These are phyloP conservation scores for Sebastes cheni DNA, from an alignment of 2,797 vertebrate genomes.

Conservation along the genomic window DNA sequence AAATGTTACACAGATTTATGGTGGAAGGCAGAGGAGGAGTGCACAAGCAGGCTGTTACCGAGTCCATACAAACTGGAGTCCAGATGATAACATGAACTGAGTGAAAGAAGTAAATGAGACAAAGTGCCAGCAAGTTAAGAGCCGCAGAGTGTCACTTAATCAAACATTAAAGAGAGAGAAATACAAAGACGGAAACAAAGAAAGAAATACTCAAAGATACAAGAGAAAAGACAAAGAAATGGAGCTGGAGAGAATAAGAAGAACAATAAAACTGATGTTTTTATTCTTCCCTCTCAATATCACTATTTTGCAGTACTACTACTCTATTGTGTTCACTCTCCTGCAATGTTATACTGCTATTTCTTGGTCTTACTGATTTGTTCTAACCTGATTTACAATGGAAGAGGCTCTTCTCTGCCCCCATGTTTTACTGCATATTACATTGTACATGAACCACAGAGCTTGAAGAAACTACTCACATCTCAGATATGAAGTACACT, in stretches of 20 bases:
- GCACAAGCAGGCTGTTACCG: not conserved
- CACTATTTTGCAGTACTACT: not conserved
- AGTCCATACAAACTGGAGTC: not conserved
- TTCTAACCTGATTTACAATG: conserved; percentile 22
- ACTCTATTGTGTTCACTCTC: conserved; percentile 1
- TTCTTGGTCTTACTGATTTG: not conserved
- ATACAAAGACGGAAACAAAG: not conserved
- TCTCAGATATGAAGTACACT: not conserved
- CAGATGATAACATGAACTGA: not conserved
- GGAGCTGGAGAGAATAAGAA: not conserved
- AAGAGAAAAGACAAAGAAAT: not conserved
- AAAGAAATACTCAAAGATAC: not conserved
- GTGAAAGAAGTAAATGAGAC: conserved; percentile 23
- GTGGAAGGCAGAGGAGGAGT: conserved; percentile 25
- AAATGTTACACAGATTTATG: conserved; percentile 34
- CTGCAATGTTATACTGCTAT: not conserved
- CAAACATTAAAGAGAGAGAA: not conserved
- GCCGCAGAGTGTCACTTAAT: conserved; percentile 10
- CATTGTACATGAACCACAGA: not conserved
- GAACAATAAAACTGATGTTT: not conserved
- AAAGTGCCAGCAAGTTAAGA: conserved; percentile 7
- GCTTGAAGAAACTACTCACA: not conserved
- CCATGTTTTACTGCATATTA: conserved; percentile 16
- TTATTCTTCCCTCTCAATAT: not conserved
- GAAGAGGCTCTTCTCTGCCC: not conserved